phyloP scores from a whole-genome alignment of 2,888 invertebrate species.

The Ypsolopha scabrella region DNA sequence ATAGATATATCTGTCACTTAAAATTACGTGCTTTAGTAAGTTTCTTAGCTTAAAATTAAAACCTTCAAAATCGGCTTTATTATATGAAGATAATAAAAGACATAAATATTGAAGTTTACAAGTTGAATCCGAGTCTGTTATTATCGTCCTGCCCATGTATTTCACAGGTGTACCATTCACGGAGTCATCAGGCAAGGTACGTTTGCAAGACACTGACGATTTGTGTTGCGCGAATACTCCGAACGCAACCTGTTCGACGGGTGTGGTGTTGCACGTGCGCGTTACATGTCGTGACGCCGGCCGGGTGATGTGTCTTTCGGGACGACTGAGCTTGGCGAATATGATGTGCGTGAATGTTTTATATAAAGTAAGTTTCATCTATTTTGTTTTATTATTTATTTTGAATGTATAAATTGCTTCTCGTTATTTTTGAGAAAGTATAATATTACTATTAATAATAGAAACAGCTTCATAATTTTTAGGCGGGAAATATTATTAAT shows the following conservation, averaged over 20 bases:
- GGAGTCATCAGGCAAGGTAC: slow-evolving; percentile 25
- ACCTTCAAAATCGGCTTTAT: too few species aligned
- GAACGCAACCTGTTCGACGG: slow-evolving; percentile 6
- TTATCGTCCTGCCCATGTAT: too few species aligned
- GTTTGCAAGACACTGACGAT: slow-evolving; percentile 20
- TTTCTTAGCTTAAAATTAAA: too few species aligned
- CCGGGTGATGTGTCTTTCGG: slow-evolving; percentile 29
- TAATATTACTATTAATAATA: too few species aligned
- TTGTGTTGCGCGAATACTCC: slow-evolving; percentile 8
- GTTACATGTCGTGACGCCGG: slow-evolving; percentile 26
- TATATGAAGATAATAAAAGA: too few species aligned
- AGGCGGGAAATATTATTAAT: too few species aligned
- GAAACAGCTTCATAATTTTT: too few species aligned
- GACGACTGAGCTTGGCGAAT: slow-evolving; percentile 39
- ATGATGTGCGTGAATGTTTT: slow-evolving; percentile 33
- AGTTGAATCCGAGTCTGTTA: too few species aligned
- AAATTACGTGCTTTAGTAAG: too few species aligned
- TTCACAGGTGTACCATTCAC: slow-evolving; percentile 34
- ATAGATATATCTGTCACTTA: too few species aligned
- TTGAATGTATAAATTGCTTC: too few species aligned
- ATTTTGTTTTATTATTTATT: background rate
- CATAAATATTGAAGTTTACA: background rate
- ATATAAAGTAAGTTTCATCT: slow-evolving; percentile 31
- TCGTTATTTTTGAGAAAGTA: too few species aligned
- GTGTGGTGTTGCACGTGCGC: slow-evolving; percentile 24